Conservation (phyloP, 2,888 invertebrate genomes). For the Cyaniris semiargus region DNA sequence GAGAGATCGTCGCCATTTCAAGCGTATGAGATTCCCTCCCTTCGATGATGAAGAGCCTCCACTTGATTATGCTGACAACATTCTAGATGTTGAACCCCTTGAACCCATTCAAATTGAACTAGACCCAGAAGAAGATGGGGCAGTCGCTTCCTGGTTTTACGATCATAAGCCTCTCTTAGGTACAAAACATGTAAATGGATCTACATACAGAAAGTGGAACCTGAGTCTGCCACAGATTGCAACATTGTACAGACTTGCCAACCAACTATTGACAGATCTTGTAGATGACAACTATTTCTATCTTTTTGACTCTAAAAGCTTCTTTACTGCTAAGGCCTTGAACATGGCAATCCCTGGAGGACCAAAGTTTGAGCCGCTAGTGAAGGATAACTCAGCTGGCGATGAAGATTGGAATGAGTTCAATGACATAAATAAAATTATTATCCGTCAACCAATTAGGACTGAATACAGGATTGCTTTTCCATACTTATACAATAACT, state of each 20-base stretch:
- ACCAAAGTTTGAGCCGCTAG: conserved; percentile 99
- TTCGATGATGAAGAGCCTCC: conserved; percentile 99
- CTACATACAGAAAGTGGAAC: conserved; percentile 98
- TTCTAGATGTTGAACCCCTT: conserved; percentile 98
- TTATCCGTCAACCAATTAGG: conserved; percentile 98
- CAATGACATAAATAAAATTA: conserved; percentile 99
- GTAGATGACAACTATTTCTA: conserved; percentile 99
- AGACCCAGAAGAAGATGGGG: conserved; percentile 95
- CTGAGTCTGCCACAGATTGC: conserved; percentile 98
- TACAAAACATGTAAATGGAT: conserved; percentile 96
- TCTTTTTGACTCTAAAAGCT: conserved; percentile 99
- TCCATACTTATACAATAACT: conserved; percentile 99
- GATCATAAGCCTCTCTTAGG: conserved; percentile 98
- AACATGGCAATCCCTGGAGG: conserved; percentile 99
- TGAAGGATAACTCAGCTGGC: conserved; percentile 97
- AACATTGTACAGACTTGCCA: conserved; percentile 97
- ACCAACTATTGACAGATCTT: conserved; percentile 97
- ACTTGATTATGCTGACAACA: conserved; percentile 99
- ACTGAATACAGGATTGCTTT: conserved; percentile 99
- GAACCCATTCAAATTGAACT: conserved; percentile 99
- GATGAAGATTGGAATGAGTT: conserved; percentile 99
- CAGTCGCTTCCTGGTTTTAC: conserved; percentile 98
- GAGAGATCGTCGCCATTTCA: conserved; percentile 98
- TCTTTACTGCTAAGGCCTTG: conserved; percentile 99
- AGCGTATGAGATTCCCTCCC: conserved; percentile 99